phyloP scores from a whole-genome alignment of 2,797 vertebrate species.

The Sebastes reedi region DNA sequence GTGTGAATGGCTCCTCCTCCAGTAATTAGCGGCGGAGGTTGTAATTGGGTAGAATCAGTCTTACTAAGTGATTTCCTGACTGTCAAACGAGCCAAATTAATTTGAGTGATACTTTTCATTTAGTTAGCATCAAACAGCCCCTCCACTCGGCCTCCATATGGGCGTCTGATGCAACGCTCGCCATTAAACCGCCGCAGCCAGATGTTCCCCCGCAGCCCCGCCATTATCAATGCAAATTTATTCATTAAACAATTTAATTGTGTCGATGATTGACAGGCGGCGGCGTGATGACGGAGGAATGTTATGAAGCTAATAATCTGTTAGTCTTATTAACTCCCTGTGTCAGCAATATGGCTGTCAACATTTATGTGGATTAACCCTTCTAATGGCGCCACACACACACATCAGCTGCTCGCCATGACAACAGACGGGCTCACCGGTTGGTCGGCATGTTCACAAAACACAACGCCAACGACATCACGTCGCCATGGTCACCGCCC shows the following conservation, averaged over 20 bases:
- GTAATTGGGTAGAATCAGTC: conserved; percentile 79
- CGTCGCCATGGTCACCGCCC: neutral
- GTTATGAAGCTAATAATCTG: conserved; percentile 83
- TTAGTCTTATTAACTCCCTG: conserved; percentile 81
- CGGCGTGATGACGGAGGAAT: conserved; percentile 75
- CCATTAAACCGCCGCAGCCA: conserved; percentile 78
- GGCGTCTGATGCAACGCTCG: conserved; percentile 74
- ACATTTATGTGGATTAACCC: conserved; percentile 83
- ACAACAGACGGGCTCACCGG: conserved; percentile 32
- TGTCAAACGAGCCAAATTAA: conserved; percentile 82
- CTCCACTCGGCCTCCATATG: conserved; percentile 83
- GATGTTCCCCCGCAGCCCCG: conserved; percentile 78
- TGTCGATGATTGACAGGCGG: conserved; percentile 83
- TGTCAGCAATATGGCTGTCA: conserved; percentile 79
- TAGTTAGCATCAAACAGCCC: conserved; percentile 81
- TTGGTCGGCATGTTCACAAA: neutral
- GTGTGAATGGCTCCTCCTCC: conserved; percentile 61
- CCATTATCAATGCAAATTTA: conserved; percentile 86
- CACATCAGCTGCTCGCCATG: conserved; percentile 45
- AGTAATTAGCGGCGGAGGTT: conserved; percentile 71
- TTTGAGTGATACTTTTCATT: conserved; percentile 85
- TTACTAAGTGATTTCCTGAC: conserved; percentile 83
- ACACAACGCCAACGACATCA: neutral
- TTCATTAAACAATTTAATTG: conserved; percentile 88
- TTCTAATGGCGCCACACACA: conserved; percentile 37